These are phyloP conservation scores for Columbina picui DNA, from an alignment of 2,113 vertebrate genomes.

Conservation along the genomic window DNA sequence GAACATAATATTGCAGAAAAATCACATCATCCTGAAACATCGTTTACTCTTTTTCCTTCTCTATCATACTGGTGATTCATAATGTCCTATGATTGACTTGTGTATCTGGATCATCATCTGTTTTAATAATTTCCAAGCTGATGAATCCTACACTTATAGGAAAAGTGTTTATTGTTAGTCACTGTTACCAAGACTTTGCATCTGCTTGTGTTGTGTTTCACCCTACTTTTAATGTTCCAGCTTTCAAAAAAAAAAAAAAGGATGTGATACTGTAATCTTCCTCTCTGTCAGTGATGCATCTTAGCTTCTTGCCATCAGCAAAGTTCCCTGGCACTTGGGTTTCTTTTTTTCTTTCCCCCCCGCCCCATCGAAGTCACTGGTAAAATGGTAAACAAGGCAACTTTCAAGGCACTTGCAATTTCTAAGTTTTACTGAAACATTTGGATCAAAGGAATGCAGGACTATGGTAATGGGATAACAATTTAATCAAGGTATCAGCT, in stretches of 20 bases:
- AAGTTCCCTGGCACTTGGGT: not conserved
- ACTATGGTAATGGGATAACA: not conserved
- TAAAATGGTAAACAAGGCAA: not conserved
- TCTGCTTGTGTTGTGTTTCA: not conserved
- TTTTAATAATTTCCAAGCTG: not conserved
- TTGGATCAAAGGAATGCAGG: not conserved
- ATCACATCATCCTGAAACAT: not conserved
- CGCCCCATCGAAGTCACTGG: not conserved
- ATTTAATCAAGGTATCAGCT: rapidly evolving
- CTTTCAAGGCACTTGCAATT: not conserved
- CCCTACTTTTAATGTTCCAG: not conserved
- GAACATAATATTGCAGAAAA: not conserved
- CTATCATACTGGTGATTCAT: not conserved
- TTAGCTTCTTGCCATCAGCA: not conserved
- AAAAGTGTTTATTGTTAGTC: not conserved
- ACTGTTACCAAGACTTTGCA: not conserved
- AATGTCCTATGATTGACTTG: not conserved
- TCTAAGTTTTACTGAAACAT: not conserved
- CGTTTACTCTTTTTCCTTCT: not conserved
- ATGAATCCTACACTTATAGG: not conserved
- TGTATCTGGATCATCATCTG: not conserved
- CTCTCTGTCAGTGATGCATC: not conserved
- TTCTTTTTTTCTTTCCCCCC: not conserved
- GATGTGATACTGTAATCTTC: not conserved
- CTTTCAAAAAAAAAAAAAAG: no score